phyloP scores from a whole-genome alignment of 2,113 vertebrate species.

The Zapornia atra region DNA sequence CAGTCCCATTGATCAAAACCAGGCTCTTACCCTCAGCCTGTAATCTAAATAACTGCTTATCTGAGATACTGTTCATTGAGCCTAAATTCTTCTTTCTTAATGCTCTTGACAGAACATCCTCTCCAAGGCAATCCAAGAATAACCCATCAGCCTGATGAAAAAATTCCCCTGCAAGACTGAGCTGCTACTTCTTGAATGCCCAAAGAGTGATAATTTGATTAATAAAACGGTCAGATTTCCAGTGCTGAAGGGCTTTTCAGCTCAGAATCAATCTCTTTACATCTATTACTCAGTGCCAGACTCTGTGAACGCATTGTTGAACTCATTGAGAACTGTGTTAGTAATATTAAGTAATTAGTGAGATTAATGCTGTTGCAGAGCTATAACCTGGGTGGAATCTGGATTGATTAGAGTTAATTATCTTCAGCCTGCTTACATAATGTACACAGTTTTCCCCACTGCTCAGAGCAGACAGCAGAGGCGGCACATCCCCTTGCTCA shows the following conservation, averaged over 20 bases:
- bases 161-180: neutral
- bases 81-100: neutral
- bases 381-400: slow-evolving; percentile 52
- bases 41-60: neutral
- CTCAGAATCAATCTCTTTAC: slow-evolving; percentile 9
- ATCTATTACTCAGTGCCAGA: neutral
- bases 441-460: neutral
- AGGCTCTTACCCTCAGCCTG: neutral
- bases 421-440: slow-evolving; percentile 52
- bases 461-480: neutral
- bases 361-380: slow-evolving; percentile 56
- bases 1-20: neutral
- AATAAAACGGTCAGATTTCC: slow-evolving; percentile 43
- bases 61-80: neutral
- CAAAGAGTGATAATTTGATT: slow-evolving; percentile 28
- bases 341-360: slow-evolving; percentile 65
- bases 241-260: neutral
- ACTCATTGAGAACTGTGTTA: slow-evolving; percentile 33
- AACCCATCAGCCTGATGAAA: neutral
- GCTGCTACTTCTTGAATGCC: neutral
- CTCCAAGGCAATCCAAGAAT: neutral
- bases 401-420: slow-evolving; percentile 69
- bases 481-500: neutral
- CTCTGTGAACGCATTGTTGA: slow-evolving; percentile 11
- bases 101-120: neutral